A percentile compares a stretch with the other conserved stretches of the same genome.
phyloP scores from a whole-genome alignment of 2,888 invertebrate genomes.

The Xylophagus ater region DNA sequence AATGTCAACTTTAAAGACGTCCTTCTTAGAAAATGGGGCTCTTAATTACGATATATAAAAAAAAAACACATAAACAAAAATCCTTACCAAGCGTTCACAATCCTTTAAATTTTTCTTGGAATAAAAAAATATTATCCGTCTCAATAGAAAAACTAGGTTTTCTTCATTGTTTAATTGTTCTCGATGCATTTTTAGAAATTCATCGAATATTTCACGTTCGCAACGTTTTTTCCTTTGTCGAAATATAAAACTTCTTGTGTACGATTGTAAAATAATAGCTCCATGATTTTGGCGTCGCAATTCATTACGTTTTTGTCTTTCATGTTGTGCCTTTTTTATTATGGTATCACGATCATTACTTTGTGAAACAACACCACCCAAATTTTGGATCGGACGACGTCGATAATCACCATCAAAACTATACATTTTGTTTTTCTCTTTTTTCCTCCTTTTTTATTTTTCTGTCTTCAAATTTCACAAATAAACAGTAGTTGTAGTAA shows the following conservation, averaged over 20 bases:
- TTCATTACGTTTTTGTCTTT: constrained; percentile 80
- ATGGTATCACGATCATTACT: constrained; percentile 56
- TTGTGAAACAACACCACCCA: constrained; percentile 76
- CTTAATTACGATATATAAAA: background rate
- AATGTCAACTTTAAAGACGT: too few relatives aligned
- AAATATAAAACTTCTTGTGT: constrained; percentile 60
- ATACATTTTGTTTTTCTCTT: constrained; percentile 47
- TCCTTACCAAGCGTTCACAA: constrained; percentile 50
- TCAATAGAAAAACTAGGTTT: constrained; percentile 47
- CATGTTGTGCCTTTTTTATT: constrained; percentile 69
- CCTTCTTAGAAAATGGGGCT: too few relatives aligned
- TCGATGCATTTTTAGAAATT: constrained; percentile 41
- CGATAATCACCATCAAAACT: constrained; percentile 87
- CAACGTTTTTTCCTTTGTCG: constrained; percentile 54
- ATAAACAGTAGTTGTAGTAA: too few relatives aligned
- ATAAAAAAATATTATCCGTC: constrained; percentile 69
- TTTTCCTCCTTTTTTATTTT: too few relatives aligned
- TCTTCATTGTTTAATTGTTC: constrained; percentile 36
- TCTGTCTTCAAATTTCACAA: too few relatives aligned
- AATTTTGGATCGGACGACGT: constrained; percentile 75
- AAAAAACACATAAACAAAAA: background rate
- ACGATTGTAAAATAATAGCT: constrained; percentile 71
- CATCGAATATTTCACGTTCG: constrained; percentile 61
- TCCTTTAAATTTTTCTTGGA: constrained; percentile 48
- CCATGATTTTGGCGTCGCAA: constrained; percentile 61